Evolutionary conservation across 2,113 vertebrate genomes (phyloP), one percentile per base, ranked within the genome.

Genomic region (Otis tarda): DNA sequence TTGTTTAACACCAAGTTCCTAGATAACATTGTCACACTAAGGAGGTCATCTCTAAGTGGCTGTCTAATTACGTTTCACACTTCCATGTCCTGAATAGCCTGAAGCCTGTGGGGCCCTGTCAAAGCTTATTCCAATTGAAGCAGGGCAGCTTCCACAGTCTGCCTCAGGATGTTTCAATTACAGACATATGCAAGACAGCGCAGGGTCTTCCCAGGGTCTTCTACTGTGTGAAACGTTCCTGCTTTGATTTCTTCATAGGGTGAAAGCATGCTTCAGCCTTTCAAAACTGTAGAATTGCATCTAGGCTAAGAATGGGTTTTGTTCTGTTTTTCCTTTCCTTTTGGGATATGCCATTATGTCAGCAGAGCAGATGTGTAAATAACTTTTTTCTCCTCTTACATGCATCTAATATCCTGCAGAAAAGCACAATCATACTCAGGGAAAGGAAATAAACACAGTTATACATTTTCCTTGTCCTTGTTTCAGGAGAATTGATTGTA

Each of bases 1-100:
- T 35, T n/a, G 49, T 89, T 89, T 53, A 59, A 61, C 63, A 84
- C 28, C 19, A 56, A 39, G 24, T 90, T 95, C 67, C 88, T 94
- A 81, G 79, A 83, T 25, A 90, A 85, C 55, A 37, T 10, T 56
- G 30, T 57, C 65, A 65, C 33, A 24, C 23, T 45, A 90, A 93
- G 73, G 49, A 83, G 59, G 64, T 68, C 14, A 80, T 87, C 61
- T 90, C 55, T 96, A 95, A 94, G 59, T 77, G 70, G 37, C 45
- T 90, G 56, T 90, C 75, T 95, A 95, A 95, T 93, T 94, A 76
- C 39, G 82, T 96, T 96, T 95, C 74, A 69, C 79, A 93, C 13
- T 73, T 93, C 55, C 22, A 3, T 61, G 93, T 82, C 57, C 68
- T 55, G 25, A 79, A 56, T 27, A 57, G 57, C 93, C 87, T 59